A percentile compares a stretch with the other conserved stretches of the same genome.
These are phyloP conservation scores for Lindbergichthys nudifrons DNA, from an alignment of 2,797 vertebrate genomes.

Conservation along the genomic window DNA sequence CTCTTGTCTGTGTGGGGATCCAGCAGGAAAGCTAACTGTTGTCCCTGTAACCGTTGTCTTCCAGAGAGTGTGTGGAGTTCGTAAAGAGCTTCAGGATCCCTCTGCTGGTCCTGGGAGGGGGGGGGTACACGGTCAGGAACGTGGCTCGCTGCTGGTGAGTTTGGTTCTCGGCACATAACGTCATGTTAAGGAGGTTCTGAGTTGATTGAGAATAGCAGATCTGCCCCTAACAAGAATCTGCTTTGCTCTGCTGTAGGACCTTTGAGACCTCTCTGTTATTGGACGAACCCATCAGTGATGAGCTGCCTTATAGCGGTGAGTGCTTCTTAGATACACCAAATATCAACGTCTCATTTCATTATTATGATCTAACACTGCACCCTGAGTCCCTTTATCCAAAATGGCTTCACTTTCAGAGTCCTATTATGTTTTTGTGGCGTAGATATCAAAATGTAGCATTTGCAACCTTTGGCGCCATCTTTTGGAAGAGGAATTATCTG, in stretches of 20 bases:
- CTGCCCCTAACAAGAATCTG: neutral
- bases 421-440: neutral
- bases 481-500: neutral
- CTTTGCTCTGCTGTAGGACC: slow-evolving; percentile 85
- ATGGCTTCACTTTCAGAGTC: neutral
- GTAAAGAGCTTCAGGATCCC: slow-evolving; percentile 99
- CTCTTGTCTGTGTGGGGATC: no score
- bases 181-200: neutral
- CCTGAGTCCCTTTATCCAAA: neutral
- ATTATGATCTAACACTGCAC: neutral
- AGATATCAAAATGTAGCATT: neutral
- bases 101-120: slow-evolving; percentile 95
- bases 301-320: slow-evolving; percentile 93
- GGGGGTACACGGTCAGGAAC: slow-evolving; percentile 97
- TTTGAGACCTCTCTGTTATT: slow-evolving; percentile 95
- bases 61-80: slow-evolving; percentile 96
- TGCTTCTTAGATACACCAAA: neutral
- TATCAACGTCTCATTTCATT: neutral
- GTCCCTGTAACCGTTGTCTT: slow-evolving; percentile 19
- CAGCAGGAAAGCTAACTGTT: no score
- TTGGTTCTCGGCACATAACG: no score
- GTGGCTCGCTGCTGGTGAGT: slow-evolving; percentile 96
- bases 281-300: slow-evolving; percentile 96
- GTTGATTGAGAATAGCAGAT: neutral
- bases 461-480: slow-evolving; percentile 5